Evolutionary conservation across 2,888 invertebrate genomes (phyloP).

Genomic region (Nephrotoma appendiculata): DNA sequence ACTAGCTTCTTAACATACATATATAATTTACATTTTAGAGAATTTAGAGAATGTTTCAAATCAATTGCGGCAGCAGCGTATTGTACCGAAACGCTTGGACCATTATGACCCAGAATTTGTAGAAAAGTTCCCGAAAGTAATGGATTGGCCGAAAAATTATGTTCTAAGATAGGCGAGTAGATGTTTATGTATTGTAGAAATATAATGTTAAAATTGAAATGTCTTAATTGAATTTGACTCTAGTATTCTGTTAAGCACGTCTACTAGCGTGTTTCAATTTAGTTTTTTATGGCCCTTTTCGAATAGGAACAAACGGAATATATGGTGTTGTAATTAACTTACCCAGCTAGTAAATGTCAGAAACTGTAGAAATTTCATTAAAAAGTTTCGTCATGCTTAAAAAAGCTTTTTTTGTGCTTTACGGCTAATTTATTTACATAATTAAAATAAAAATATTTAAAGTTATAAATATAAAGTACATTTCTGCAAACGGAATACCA

Average conservation of each 20-base stretch:
- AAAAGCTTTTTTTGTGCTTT: background rate
- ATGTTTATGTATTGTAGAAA: background rate
- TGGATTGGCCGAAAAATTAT: conserved; percentile 72
- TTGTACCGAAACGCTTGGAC: conserved; percentile 69
- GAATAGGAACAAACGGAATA: too few relatives aligned
- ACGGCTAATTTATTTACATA: background rate
- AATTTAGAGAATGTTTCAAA: conserved; percentile 71
- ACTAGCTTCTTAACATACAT: too few relatives aligned
- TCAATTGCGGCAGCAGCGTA: conserved; percentile 67
- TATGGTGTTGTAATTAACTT: too few relatives aligned
- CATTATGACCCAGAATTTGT: conserved; percentile 71
- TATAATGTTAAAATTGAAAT: background rate
- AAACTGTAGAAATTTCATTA: background rate
- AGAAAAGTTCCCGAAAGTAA: conserved; percentile 70
- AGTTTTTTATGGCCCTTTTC: too few relatives aligned
- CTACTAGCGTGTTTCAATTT: too few relatives aligned
- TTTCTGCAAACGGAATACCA: background rate
- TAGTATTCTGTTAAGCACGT: too few relatives aligned
- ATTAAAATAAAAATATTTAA: background rate
- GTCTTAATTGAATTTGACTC: too few relatives aligned
- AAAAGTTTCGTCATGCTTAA: background rate
- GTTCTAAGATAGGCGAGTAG: conserved; percentile 42
- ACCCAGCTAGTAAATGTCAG: too few relatives aligned
- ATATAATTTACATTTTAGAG: too few relatives aligned
- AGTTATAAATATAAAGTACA: background rate